These are phyloP conservation scores for Mirza zaza DNA, from an alignment of 2,113 vertebrate genomes.

Conservation along the genomic window DNA sequence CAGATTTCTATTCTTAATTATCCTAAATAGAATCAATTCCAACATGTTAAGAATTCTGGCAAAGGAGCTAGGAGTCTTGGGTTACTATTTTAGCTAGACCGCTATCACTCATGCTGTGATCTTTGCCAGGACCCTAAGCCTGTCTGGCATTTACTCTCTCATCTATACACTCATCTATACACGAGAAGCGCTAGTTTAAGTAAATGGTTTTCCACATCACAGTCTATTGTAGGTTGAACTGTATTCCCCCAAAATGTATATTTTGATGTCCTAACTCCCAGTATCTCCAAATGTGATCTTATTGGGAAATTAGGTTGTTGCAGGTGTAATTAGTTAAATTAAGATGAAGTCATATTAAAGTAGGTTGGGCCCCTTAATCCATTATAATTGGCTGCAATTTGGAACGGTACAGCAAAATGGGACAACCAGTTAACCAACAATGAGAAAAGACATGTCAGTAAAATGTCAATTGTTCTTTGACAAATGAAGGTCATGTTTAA, in stretches of 20 bases:
- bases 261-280: background rate
- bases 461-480: background rate
- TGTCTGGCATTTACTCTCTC: background rate
- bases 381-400: background rate
- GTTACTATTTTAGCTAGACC: background rate
- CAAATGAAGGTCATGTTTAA: background rate
- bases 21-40: slow-evolving; percentile 7
- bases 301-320: background rate
- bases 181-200: background rate
- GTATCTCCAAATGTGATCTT: background rate
- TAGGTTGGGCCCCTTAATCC: background rate
- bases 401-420: background rate
- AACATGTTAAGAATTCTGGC: background rate
- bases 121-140: background rate
- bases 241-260: background rate
- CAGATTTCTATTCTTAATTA: slow-evolving; percentile 36
- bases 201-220: background rate
- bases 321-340: background rate
- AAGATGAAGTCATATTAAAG: background rate
- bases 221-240: background rate
- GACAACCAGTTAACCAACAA: background rate
- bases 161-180: background rate
- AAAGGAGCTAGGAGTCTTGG: background rate
- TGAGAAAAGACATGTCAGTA: background rate
- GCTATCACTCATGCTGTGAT: background rate